Percentiles rank a stretch among this genome's conserved stretches.
These are phyloP conservation scores for Holocentrus rufus DNA, from an alignment of 2,797 vertebrate species.

Conservation along the genomic window DNA sequence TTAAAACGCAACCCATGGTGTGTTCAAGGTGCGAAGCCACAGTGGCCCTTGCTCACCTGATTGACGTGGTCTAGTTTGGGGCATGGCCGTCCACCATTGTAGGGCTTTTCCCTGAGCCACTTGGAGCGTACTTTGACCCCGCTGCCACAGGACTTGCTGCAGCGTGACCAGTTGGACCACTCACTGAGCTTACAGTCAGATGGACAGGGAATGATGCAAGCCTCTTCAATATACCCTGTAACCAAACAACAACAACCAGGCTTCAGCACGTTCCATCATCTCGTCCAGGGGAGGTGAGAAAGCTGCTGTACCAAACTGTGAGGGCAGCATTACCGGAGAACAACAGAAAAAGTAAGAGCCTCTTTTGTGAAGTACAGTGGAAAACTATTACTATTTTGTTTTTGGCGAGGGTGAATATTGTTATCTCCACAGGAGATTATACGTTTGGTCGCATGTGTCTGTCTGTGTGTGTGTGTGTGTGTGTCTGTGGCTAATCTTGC, in stretches of 20 bases:
- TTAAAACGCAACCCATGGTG: conserved; percentile 12
- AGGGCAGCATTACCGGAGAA: too few species aligned
- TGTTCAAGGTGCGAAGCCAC: neutral
- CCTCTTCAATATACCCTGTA: conserved; percentile 96
- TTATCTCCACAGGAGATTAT: too few species aligned
- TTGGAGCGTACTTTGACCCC: conserved; percentile 98
- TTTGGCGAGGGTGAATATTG: too few species aligned
- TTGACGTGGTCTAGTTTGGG: conserved; percentile 97
- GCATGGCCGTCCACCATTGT: conserved; percentile 95
- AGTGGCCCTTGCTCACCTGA: conserved; percentile 83
- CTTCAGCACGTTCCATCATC: neutral
- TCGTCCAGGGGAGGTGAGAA: neutral
- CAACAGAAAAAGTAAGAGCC: neutral
- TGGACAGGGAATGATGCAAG: conserved; percentile 96
- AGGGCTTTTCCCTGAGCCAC: conserved; percentile 98
- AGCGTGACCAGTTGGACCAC: conserved; percentile 99
- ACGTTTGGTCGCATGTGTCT: too few species aligned
- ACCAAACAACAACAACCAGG: neutral
- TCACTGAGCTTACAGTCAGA: conserved; percentile 98
- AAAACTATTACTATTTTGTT: too few species aligned
- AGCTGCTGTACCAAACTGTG: too few species aligned
- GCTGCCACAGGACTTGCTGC: conserved; percentile 97
- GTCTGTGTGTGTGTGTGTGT: too few species aligned
- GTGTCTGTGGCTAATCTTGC: too few species aligned
- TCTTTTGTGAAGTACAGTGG: too few species aligned